phyloP scores from a whole-genome alignment of 1,140 invertebrate genomes.

The Hylyphantes graminicola region DNA sequence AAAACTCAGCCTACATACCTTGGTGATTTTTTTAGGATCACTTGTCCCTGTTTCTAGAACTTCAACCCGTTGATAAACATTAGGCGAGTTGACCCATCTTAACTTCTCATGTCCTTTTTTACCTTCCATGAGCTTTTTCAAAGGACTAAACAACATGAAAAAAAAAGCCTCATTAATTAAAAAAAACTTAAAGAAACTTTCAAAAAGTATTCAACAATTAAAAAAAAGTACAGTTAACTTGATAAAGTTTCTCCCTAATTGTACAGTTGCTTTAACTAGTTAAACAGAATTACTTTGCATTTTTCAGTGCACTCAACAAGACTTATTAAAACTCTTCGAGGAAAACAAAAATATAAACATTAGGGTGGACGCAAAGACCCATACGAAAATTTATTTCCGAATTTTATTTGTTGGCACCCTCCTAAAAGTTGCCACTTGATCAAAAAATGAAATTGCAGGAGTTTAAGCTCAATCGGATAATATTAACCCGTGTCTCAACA shows the following conservation, averaged over 20 bases:
- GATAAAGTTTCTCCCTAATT: neutral
- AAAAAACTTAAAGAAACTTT: neutral
- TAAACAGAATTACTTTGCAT: neutral
- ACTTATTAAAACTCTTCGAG: neutral
- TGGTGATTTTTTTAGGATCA: slow-evolving; percentile 98
- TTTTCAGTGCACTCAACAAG: slow-evolving; percentile 7
- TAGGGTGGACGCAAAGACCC: too few species aligned
- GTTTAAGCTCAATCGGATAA: too few species aligned
- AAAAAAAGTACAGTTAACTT: neutral
- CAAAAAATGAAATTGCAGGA: too few species aligned
- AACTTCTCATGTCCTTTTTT: slow-evolving; percentile 88
- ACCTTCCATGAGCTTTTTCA: slow-evolving; percentile 84
- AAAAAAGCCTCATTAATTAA: neutral
- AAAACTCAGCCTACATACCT: slow-evolving; percentile 76
- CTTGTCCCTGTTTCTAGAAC: slow-evolving; percentile 95
- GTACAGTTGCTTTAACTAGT: neutral
- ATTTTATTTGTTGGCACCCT: too few species aligned
- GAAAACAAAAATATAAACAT: too few species aligned
- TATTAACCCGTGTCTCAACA: too few species aligned
- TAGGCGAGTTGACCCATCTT: slow-evolving; percentile 98
- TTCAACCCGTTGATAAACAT: slow-evolving; percentile 98
- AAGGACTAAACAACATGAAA: slow-evolving; percentile 70
- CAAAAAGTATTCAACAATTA: neutral
- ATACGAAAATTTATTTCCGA: too few species aligned
- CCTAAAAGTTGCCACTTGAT: too few species aligned